phyloP scores from a whole-genome alignment of 2,888 invertebrate species.

The Ectemnius cavifrons region DNA sequence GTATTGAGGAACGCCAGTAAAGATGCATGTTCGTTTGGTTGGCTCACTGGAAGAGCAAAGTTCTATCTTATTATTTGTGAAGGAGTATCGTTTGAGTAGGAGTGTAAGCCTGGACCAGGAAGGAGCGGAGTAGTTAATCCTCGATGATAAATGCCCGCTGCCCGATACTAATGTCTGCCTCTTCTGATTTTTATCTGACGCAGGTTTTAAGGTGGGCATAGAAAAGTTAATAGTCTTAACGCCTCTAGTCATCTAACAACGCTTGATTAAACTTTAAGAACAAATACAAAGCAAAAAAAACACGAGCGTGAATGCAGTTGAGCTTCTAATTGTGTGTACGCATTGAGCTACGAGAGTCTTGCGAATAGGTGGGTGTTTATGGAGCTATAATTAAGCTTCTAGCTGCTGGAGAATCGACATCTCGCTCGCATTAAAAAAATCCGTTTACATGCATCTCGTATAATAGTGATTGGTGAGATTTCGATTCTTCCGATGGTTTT shows the following conservation, averaged over 20 bases:
- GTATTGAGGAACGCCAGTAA: background rate
- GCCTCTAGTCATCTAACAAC: slow-evolving; percentile 74
- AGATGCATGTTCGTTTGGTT: background rate
- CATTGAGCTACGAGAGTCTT: slow-evolving; percentile 53
- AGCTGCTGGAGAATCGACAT: background rate
- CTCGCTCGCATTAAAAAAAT: background rate
- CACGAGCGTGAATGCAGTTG: slow-evolving; percentile 42
- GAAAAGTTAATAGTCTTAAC: slow-evolving; percentile 68
- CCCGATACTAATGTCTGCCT: slow-evolving; percentile 58
- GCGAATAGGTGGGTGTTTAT: slow-evolving; percentile 22
- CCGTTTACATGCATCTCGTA: background rate
- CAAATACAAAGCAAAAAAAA: too few species aligned
- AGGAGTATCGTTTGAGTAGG: background rate
- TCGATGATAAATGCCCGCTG: too few species aligned
- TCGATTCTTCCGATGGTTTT: slow-evolving; percentile 7
- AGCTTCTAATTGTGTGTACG: slow-evolving; percentile 61
- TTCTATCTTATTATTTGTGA: background rate
- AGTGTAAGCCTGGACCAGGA: too few species aligned
- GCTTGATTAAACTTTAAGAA: slow-evolving; percentile 67
- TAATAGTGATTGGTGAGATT: background rate
- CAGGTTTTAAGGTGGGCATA: slow-evolving; percentile 69
- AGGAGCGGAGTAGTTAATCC: too few species aligned
- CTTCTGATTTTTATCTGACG: slow-evolving; percentile 59
- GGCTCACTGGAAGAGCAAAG: background rate
- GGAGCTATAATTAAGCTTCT: background rate